phyloP scores from a whole-genome alignment of 2,113 vertebrate genomes.

The Rhodinocichla rosea region DNA sequence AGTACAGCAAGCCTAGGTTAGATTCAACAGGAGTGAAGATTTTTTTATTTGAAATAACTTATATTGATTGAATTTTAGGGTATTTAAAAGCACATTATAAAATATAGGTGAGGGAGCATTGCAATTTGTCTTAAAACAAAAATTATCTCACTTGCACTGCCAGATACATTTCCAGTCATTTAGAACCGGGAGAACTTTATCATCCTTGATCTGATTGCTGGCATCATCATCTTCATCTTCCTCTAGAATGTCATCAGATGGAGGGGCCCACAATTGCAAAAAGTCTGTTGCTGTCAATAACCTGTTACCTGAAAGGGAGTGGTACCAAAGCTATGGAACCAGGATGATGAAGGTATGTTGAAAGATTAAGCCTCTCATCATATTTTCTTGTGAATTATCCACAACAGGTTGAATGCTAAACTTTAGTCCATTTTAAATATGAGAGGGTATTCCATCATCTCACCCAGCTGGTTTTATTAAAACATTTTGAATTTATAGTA shows the following conservation, averaged over 20 bases:
- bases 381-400: not conserved
- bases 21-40: not conserved
- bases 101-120: not conserved
- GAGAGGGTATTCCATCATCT: not conserved
- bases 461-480: not conserved
- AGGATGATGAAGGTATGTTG: not conserved
- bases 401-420: not conserved
- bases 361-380: not conserved
- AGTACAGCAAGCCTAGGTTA: not conserved
- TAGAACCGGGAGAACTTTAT: constrained; percentile 83
- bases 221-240: constrained; percentile 81
- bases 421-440: not conserved
- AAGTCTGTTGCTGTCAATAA: constrained; percentile 93
- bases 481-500: not conserved
- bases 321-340: not conserved
- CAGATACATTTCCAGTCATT: constrained; percentile 98
- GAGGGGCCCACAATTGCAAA: constrained; percentile 94
- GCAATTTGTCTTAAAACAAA: not conserved
- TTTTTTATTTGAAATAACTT: not conserved
- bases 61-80: not conserved
- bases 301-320: constrained; percentile 84
- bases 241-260: constrained; percentile 82
- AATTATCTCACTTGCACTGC: constrained; percentile 91
- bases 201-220: constrained; percentile 75
- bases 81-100: not conserved